Evolutionary conservation across 2,113 vertebrate genomes (phyloP).

Genomic region (Lampris incognitus): DNA sequence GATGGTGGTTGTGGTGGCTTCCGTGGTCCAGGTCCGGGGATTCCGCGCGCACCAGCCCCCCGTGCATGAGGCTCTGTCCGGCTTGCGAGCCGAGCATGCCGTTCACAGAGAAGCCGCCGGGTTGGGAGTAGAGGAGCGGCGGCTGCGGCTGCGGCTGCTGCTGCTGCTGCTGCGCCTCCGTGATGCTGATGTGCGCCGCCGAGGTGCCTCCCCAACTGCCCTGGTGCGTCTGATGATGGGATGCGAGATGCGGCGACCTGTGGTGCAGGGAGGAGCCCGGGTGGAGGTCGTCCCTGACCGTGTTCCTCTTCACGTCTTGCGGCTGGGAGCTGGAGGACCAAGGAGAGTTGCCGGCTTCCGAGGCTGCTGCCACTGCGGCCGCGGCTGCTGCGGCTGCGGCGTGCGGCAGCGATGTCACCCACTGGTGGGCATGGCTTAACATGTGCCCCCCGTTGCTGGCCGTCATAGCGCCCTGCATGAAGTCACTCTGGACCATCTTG

Average conservation of each 20-base stretch:
- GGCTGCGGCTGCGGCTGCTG: conserved; percentile 85
- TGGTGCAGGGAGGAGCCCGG: conserved; percentile 89
- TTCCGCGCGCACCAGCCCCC: conserved; percentile 90
- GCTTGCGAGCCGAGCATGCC: conserved; percentile 93
- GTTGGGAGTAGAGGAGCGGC: conserved; percentile 91
- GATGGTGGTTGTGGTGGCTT: conserved; percentile 88
- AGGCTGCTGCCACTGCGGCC: conserved; percentile 86
- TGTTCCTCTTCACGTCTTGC: conserved; percentile 89
- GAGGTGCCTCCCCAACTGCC: conserved; percentile 88
- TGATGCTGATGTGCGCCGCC: conserved; percentile 90
- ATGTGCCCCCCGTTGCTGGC: conserved; percentile 94
- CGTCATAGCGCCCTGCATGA: conserved; percentile 94
- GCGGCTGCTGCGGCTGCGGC: conserved; percentile 91
- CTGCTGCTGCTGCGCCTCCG: conserved; percentile 84
- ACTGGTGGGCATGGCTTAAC: conserved; percentile 95
- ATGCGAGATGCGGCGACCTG: conserved; percentile 86
- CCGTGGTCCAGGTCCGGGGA: conserved; percentile 93
- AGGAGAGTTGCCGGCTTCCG: conserved; percentile 84
- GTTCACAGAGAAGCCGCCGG: conserved; percentile 94
- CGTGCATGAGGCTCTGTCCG: conserved; percentile 91
- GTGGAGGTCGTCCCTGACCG: conserved; percentile 89
- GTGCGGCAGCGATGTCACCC: conserved; percentile 94
- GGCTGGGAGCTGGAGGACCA: conserved; percentile 88
- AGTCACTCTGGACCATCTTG: conserved; percentile 96
- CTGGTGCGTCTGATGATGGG: conserved; percentile 91